Conservation (phyloP, 2,797 vertebrate genomes). For the Acestrorhynchus altus region DNA sequence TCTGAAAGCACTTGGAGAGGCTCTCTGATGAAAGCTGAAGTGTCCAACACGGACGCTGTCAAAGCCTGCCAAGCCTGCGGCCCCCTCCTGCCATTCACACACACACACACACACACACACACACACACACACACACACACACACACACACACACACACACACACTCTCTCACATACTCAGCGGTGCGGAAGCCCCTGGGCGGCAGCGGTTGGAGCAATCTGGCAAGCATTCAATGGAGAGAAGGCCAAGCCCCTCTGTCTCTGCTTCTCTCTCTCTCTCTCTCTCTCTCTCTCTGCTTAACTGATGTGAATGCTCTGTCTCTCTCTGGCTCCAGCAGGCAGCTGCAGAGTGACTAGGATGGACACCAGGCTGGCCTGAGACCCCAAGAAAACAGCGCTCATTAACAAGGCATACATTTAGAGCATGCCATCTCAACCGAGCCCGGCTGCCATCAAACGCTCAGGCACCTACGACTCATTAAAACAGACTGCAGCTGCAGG, state of each 20-base stretch:
- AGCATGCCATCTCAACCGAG: not conserved
- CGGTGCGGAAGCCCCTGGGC: slow-evolving; percentile 29
- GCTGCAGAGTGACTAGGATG: slow-evolving; percentile 34
- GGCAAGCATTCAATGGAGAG: slow-evolving; percentile 29
- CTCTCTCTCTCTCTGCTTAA: slow-evolving; percentile 3
- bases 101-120: slow-evolving; percentile 25
- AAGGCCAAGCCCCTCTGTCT: slow-evolving; percentile 43
- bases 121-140: slow-evolving; percentile 24
- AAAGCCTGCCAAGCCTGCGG: slow-evolving; percentile 51
- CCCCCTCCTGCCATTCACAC: slow-evolving; percentile 54
- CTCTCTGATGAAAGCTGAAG: slow-evolving; percentile 42
- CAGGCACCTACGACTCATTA: not conserved
- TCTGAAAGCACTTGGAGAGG: slow-evolving; percentile 41
- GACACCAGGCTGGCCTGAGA: slow-evolving; percentile 25
- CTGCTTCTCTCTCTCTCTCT: slow-evolving; percentile 15
- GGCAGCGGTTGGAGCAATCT: slow-evolving; percentile 39
- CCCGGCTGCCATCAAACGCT: not conserved
- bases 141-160: too few relatives aligned
- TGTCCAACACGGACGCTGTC: slow-evolving; percentile 45
- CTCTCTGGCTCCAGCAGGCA: slow-evolving; percentile 31
- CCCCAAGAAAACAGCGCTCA: not conserved
- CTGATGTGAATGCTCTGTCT: slow-evolving; percentile 31
- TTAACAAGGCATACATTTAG: slow-evolving; percentile 4
- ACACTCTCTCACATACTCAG: slow-evolving; percentile 5
- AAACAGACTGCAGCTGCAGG: not conserved